Base-by-base conservation (phyloP, 2,888 invertebrate genomes). In the Fabriciana adippe region DNA sequence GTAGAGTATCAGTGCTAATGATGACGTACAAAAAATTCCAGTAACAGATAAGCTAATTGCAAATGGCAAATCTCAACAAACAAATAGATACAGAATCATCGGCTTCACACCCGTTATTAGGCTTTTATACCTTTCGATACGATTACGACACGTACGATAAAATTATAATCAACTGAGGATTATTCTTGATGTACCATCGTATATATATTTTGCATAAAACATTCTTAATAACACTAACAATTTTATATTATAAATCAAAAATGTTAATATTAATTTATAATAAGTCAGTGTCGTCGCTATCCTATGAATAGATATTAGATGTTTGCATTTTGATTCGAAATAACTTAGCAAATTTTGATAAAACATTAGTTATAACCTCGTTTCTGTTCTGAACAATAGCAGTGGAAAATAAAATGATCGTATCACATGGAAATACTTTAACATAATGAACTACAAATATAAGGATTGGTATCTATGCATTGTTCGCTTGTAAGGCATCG, bases 41-140 rank as follows among this genome's bases (percentile, higher is more conserved):
- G 60, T 64, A 45, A 57, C 54, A 55, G 87, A 88, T 89, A 88
- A 87, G 84, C 78, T 89, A 89, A 90, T 90, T 88, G 85, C 80
- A 73, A 80, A 81, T 80, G 81, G 78, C 78, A 74, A 70, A 66
- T 80, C 75, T 75, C 72, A 66, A 76, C 77, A 75, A 81, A 82
- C 81, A 81, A 80, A 79, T 78, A 77, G 78, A 79, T 86, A 85
- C 86, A 81, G 76, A 75, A 83, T 83, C 83, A 78, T 74, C 73
- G 69, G 73, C 75, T 81, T 82, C 77, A 78, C 76, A 75, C 78
- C 71, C 73, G 57, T 47, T 55, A 21, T 59, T 59, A n/a, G 63
- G 18, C 45, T 15, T 68, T 75, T 74, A 75, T 15, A 31, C 16
- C 21, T 8, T 1, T 69, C 75, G 75, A 72, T 56, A 66, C 62